Conservation (phyloP, 2,888 invertebrate species). For the Apomyelois bistriatella region DNA sequence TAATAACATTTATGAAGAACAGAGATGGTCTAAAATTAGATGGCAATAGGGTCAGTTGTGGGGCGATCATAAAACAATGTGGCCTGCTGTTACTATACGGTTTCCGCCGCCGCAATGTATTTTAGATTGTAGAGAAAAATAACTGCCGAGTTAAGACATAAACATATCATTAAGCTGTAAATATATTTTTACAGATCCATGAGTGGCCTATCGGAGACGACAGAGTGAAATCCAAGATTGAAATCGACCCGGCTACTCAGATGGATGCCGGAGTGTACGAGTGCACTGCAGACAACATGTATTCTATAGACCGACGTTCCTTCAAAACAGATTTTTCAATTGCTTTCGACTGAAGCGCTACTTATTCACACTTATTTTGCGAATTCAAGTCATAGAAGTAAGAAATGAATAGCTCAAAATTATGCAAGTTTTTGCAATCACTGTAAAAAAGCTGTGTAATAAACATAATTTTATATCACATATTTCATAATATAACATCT, state of each 20-base stretch:
- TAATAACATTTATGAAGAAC: too few relatives aligned
- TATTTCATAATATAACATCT: too few relatives aligned
- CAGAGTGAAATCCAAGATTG: constrained; percentile 93
- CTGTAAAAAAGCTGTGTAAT: too few relatives aligned
- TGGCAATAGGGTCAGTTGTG: neutral
- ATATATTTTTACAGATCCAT: constrained; percentile 83
- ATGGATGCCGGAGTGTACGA: constrained; percentile 98
- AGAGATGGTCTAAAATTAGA: neutral
- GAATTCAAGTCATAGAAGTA: neutral
- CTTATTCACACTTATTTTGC: neutral
- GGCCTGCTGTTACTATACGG: neutral
- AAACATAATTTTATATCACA: too few relatives aligned
- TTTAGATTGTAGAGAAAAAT: too few relatives aligned
- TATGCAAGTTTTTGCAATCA: neutral
- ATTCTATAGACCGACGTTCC: constrained; percentile 92
- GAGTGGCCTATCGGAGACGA: constrained; percentile 92
- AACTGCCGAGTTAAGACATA: too few relatives aligned
- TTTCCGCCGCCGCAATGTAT: neutral
- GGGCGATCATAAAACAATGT: neutral
- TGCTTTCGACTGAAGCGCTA: constrained; percentile 84
- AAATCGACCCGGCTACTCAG: constrained; percentile 96
- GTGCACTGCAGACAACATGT: constrained; percentile 96
- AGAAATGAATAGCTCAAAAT: neutral
- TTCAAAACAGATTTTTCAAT: constrained; percentile 97
- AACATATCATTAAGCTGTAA: neutral